Conservation (phyloP, 30 jellyfish, hydroid and myxozoan species). For the Catostylus mosaicus region DNA sequence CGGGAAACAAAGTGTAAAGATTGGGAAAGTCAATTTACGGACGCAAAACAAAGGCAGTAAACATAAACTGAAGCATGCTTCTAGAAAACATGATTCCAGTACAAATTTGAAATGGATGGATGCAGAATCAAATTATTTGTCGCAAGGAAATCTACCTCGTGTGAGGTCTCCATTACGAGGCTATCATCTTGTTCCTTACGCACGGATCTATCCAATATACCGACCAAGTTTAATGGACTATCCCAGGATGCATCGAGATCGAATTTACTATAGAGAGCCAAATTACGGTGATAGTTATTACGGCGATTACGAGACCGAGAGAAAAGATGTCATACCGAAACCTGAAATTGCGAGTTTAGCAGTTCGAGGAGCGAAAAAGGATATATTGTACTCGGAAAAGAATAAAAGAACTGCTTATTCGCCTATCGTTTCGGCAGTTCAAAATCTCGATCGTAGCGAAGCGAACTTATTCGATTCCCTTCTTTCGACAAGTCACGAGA, state of each 20-base stretch:
- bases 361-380: constrained; percentile 35
- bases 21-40: neutral
- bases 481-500: constrained; percentile 31
- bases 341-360: constrained; percentile 12
- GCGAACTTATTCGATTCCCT: constrained; percentile 52
- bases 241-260: constrained; percentile 24
- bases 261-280: constrained; percentile 9
- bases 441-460: constrained; percentile 54
- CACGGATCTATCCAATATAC: constrained; percentile 15
- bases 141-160: neutral
- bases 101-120: neutral
- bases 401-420: constrained; percentile 48
- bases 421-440: constrained; percentile 66
- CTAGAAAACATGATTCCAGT: neutral
- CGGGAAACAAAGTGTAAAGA: neutral
- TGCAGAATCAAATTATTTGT: neutral
- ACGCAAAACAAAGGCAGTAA: neutral
- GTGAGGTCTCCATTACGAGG: neutral
- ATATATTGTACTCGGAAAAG: neutral
- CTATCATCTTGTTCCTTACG: constrained; percentile 33
- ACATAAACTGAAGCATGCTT: neutral
- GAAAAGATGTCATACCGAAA: constrained; percentile 37
- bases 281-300: constrained; percentile 23
- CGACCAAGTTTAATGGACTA: neutral
- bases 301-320: constrained; percentile 1